Evolutionary conservation across 2,797 vertebrate genomes (phyloP).

Genomic region (Sylvia borin): DNA sequence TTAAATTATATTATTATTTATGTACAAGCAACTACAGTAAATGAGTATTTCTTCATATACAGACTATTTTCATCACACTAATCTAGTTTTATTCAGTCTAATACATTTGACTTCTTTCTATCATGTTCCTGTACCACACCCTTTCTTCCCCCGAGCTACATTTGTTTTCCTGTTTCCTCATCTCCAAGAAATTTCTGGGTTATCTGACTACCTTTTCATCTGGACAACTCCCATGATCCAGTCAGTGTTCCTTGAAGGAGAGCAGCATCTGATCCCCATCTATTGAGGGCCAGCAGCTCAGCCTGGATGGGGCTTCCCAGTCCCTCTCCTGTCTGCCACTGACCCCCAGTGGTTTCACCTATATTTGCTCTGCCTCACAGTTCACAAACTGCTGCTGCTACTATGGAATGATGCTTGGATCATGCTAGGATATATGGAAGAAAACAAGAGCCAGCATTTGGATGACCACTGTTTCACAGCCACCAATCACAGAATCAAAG

Average conservation of each 20-base stretch:
- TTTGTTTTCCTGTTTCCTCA: background rate
- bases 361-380: background rate
- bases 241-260: background rate
- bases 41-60: background rate
- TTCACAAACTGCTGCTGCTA: background rate
- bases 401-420: background rate
- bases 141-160: background rate
- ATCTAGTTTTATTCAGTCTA: background rate
- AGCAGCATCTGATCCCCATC: background rate
- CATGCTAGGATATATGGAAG: background rate
- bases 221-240: background rate
- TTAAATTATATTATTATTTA: background rate
- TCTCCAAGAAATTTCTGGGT: background rate
- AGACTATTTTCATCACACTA: background rate
- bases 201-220: background rate
- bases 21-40: background rate
- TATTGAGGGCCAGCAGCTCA: fast-evolving
- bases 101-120: background rate
- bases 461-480: background rate
- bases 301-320: background rate
- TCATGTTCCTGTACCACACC: background rate
- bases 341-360: constrained; percentile 56
- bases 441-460: background rate
- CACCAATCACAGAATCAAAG: background rate
- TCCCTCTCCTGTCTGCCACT: constrained; percentile 45